Conservation (phyloP, 2,888 invertebrate species). For the Julus scandinavius region DNA sequence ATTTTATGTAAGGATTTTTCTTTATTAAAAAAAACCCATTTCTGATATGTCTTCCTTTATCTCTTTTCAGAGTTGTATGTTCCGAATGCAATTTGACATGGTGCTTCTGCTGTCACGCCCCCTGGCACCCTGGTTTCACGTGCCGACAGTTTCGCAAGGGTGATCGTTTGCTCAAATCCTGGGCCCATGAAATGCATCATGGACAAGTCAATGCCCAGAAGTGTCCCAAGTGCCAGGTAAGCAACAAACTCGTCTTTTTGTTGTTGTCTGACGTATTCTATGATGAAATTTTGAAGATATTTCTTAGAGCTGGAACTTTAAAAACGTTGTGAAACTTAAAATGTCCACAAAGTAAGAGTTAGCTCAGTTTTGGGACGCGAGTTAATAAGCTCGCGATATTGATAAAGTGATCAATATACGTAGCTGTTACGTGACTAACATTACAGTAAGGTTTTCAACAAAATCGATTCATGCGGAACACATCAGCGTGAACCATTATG, state of each 20-base stretch:
- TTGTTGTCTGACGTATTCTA: neutral
- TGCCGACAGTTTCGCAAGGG: slow-evolving; percentile 66
- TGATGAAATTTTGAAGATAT: too few relatives aligned
- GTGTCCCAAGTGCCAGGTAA: slow-evolving; percentile 68
- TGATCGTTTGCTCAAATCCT: slow-evolving; percentile 65
- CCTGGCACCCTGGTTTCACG: slow-evolving; percentile 65
- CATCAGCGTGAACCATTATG: neutral
- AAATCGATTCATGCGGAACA: neutral
- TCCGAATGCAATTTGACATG: slow-evolving; percentile 64
- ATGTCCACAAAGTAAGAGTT: too few relatives aligned
- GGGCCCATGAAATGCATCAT: slow-evolving; percentile 65
- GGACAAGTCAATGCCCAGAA: slow-evolving; percentile 66
- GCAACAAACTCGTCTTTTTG: neutral
- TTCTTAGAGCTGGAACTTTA: too few relatives aligned
- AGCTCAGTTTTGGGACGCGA: too few relatives aligned
- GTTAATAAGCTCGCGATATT: neutral
- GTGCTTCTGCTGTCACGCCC: slow-evolving; percentile 67
- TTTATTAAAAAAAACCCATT: too few relatives aligned
- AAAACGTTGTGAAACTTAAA: too few relatives aligned
- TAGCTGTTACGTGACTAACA: neutral
- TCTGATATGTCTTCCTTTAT: neutral
- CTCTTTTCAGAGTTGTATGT: slow-evolving; percentile 62
- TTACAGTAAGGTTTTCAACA: neutral
- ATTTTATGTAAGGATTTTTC: too few relatives aligned
- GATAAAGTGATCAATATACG: slow-evolving; percentile 9